Evolutionary conservation across 2,888 invertebrate genomes (phyloP).

Genomic region (Lucinisca nassula): DNA sequence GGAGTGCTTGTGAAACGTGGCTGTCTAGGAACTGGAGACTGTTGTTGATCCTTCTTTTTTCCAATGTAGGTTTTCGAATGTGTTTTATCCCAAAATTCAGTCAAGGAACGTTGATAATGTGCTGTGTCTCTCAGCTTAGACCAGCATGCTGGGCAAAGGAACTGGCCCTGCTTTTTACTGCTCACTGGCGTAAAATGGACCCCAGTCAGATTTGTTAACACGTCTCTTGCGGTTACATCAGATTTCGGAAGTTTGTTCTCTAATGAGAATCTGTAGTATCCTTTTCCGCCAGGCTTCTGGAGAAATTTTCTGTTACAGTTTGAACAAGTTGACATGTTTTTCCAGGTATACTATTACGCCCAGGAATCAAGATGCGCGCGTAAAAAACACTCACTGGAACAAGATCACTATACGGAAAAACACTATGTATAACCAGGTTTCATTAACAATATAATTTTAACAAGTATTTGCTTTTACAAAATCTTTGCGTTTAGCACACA

Average conservation of each 20-base stretch:
- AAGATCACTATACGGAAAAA: not conserved
- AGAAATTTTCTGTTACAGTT: constrained; percentile 5
- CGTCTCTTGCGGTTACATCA: not conserved
- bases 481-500: no score
- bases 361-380: no score
- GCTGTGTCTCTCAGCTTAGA: not conserved
- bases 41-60: not conserved
- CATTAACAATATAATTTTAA: no score
- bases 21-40: not conserved
- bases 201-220: not conserved
- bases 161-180: not conserved
- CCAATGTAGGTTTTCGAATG: not conserved
- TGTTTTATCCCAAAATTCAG: not conserved
- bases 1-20: constrained; percentile 37
- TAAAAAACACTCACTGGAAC: not conserved
- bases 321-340: constrained; percentile 8
- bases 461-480: no score
- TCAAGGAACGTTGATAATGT: not conserved
- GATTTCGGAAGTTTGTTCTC: not conserved
- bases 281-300: not conserved
- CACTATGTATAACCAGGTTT: not conserved
- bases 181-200: not conserved
- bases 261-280: constrained; percentile 18
- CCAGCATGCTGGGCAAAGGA: constrained; percentile 24
- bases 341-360: not conserved